A percentile compares a stretch with the other conserved stretches of the same genome.
These are phyloP conservation scores for Gasterosteus nipponicus DNA, from an alignment of 2,113 vertebrate genomes.

Conservation along the genomic window DNA sequence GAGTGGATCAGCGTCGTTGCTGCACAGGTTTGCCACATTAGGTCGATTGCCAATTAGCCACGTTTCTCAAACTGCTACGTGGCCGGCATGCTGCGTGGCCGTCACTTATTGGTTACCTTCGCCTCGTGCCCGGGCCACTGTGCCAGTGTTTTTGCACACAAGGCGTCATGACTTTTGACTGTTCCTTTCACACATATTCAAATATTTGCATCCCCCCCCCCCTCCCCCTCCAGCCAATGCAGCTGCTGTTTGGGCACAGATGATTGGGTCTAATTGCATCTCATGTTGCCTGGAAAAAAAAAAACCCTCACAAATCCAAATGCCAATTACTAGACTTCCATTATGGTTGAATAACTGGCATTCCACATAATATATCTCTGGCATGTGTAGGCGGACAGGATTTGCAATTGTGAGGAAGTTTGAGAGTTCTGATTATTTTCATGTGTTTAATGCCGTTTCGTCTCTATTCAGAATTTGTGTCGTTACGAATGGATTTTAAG, in stretches of 20 bases:
- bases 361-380: not conserved
- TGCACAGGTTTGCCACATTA: slow-evolving; percentile 17
- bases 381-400: not conserved
- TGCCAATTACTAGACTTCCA: not conserved
- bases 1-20: not conserved
- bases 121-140: slow-evolving; percentile 7
- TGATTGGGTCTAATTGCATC: slow-evolving; percentile 26
- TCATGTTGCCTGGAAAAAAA: slow-evolving; percentile 25
- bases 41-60: slow-evolving; percentile 28
- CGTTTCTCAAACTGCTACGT: slow-evolving; percentile 4
- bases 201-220: not conserved
- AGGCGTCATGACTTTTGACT: slow-evolving; percentile 1
- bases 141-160: not conserved
- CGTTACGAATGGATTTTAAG: not conserved
- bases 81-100: not conserved
- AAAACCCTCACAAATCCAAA: slow-evolving; percentile 12
- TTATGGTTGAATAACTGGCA: slow-evolving; percentile 10
- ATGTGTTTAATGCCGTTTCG: not conserved
- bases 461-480: not conserved
- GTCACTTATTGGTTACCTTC: not conserved
- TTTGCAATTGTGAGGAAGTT: not conserved
- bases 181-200: not conserved
- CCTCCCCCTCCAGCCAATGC: not conserved
- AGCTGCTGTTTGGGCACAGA: slow-evolving; percentile 25
- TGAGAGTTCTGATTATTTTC: not conserved